Conservation (phyloP, 35 echinoderm and acorn worm genomes). For the Patiria miniata region DNA sequence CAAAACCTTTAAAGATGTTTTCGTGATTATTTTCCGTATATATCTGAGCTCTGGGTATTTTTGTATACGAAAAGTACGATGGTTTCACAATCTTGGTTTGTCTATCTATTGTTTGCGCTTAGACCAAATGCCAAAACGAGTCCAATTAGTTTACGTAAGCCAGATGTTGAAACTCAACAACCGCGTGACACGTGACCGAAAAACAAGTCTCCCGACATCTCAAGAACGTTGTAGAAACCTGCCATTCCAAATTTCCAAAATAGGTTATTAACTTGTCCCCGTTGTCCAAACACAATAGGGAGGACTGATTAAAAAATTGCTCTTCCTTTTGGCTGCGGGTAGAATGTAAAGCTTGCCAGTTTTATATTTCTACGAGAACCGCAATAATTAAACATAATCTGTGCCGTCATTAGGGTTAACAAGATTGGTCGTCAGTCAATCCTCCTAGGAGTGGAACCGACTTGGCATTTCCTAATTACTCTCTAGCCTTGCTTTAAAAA, state of each 20-base stretch:
- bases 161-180: too few species aligned
- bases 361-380: neutral
- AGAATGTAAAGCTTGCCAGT: neutral
- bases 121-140: too few species aligned
- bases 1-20: too few species aligned
- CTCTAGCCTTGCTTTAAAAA: neutral
- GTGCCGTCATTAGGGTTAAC: neutral
- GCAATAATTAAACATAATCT: neutral
- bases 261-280: neutral
- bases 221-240: neutral
- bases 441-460: neutral
- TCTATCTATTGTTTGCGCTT: too few species aligned
- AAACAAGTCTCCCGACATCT: neutral
- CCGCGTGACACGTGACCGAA: neutral
- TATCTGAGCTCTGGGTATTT: too few species aligned
- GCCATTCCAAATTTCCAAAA: neutral
- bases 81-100: too few species aligned
- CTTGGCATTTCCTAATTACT: slow-evolving; percentile 17
- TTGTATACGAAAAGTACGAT: too few species aligned
- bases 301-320: neutral
- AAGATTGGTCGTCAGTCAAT: neutral
- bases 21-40: too few species aligned
- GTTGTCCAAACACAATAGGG: neutral
- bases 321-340: neutral
- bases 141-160: too few species aligned